Evolutionary conservation across 30 jellyfish, hydroid and myxozoan species (phyloP), one percentile per base, ranked within the genome.

Genomic region (Turritopsis dohrnii): DNA sequence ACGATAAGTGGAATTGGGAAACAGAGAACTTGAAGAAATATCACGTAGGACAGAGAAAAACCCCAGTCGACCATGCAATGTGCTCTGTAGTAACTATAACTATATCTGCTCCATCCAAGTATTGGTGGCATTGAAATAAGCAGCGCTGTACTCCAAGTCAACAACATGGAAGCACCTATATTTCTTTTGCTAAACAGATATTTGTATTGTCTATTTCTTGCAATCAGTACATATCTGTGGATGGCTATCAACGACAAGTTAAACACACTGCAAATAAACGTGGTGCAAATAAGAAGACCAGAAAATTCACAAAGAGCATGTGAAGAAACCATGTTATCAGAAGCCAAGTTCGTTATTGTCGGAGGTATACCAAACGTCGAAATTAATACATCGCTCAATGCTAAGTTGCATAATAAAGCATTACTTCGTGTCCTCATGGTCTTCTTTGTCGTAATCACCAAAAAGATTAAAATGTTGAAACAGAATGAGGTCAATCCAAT

Each of bases 61-160:
- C 53, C 87, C 89, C 89, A 82, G 1, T 41, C 89, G 20, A 82
- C 87, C 84, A 82, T 82, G 31, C 89, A 82, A 71, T 69, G 77
- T n/a, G 77, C 77, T 69, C 77, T 9, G 28, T 27, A 23, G 30
- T 13, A 28, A 21, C 66, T 82, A n/a, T 82, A 82, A 65, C 71
- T 71, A 26, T 26, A 26, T 29, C 71, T 82, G n/a, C 89, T 87
- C 89, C 89, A 82, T 16, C 86, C 86, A 60, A 82, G 16, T 27
- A 82, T 7, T n/a, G 89, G 85, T 29, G 89, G 89, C 71, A 82
- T 28, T 27, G 60, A 24, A 13, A 71, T 25, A 1, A 30, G 0
- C 66, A n/a, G 77, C 18, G 52, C 83, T 16, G 52, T 82, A 28
- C 76, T 29, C 53, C 72, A 29, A 8, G 84, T 21, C 24, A 82